A percentile compares a stretch with the other conserved stretches of the same genome.
phyloP scores from a whole-genome alignment of 2,113 vertebrate species.

The Oenanthe melanoleuca region DNA sequence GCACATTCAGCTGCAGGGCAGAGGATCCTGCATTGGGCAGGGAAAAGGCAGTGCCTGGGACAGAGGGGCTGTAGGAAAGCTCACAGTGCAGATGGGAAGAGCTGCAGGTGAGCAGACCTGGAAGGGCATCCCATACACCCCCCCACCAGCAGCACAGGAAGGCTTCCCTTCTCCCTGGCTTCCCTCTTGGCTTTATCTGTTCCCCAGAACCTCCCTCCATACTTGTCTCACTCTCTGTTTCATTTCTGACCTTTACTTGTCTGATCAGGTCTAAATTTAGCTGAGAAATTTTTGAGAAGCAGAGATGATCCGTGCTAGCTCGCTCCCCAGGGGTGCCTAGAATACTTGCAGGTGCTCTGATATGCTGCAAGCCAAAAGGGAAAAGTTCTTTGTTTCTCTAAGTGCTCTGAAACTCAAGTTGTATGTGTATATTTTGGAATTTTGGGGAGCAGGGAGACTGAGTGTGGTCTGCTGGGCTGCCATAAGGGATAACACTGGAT shows the following conservation, averaged over 20 bases:
- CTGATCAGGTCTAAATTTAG: constrained; percentile 40
- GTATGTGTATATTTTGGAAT: neutral
- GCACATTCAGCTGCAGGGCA: neutral
- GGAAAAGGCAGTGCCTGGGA: neutral
- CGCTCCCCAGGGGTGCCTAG: neutral
- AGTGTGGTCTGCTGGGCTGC: neutral
- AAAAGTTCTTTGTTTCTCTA: neutral
- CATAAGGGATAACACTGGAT: neutral
- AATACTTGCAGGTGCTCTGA: constrained; percentile 35
- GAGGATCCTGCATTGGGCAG: neutral
- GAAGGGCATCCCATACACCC: neutral
- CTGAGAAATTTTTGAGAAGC: neutral
- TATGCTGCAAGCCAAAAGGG: neutral
- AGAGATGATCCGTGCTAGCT: neutral
- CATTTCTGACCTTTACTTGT: neutral
- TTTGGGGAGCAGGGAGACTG: neutral
- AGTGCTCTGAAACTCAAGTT: neutral
- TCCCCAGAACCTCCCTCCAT: neutral
- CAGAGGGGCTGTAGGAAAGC: neutral
- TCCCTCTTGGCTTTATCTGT: neutral
- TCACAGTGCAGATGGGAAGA: neutral
- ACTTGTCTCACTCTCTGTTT: neutral
- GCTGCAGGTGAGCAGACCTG: neutral
- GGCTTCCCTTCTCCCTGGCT: neutral
- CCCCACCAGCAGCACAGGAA: neutral